Evolutionary conservation across 2,888 invertebrate species (phyloP).

Genomic region (Venusia cambrica): DNA sequence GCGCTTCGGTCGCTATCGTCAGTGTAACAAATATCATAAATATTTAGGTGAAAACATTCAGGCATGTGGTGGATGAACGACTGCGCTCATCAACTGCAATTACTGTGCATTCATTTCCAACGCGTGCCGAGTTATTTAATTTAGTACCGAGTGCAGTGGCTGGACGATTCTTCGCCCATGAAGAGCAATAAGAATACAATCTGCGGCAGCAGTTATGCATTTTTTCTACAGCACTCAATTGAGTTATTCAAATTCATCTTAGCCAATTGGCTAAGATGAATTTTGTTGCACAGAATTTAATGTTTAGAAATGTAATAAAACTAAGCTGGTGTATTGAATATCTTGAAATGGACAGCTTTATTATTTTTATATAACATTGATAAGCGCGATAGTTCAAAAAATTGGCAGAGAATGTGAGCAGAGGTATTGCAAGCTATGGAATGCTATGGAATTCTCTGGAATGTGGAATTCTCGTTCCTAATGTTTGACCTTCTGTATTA

Average conservation of each 20-base stretch:
- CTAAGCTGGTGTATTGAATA: conserved; percentile 1
- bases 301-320: conserved; percentile 7
- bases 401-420: conserved; percentile 38
- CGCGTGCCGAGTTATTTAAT: conserved; percentile 58
- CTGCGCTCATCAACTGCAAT: conserved; percentile 58
- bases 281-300: conserved; percentile 4
- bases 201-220: conserved; percentile 1
- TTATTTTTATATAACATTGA: not conserved
- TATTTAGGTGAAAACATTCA: conserved; percentile 47
- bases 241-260: too few species aligned
- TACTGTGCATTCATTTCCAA: conserved; percentile 62
- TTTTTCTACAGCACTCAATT: conserved; percentile 12
- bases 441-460: too few species aligned
- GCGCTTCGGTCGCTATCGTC: conserved; percentile 2
- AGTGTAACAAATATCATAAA: conserved; percentile 21
- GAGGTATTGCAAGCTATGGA: conserved; percentile 54
- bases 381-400: conserved; percentile 37
- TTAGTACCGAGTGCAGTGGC: conserved; percentile 36
- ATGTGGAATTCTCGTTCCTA: conserved; percentile 41
- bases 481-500: conserved; percentile 38
- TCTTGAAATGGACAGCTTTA: conserved; percentile 1
- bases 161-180: conserved; percentile 13
- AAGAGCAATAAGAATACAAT: conserved; percentile 19
- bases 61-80: conserved; percentile 46
- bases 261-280: conserved; percentile 13